These are phyloP conservation scores for Zaprionus nigranus DNA, from an alignment of 1,140 invertebrate genomes.

Conservation along the genomic window DNA sequence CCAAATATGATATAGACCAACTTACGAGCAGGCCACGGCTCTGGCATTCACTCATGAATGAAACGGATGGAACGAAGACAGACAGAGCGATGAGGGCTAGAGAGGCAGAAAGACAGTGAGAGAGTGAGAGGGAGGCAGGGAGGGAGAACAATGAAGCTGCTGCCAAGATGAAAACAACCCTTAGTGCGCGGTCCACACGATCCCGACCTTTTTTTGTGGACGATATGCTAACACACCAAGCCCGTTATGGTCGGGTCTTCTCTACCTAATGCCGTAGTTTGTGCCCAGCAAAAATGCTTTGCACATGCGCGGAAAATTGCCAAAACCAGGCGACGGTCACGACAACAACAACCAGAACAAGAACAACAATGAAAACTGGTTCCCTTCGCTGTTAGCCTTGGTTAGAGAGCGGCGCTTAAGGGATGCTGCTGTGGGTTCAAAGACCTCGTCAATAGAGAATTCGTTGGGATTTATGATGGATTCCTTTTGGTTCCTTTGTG, in stretches of 20 bases:
- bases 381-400: slow-evolving; percentile 52
- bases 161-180: slow-evolving; percentile 53
- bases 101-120: neutral
- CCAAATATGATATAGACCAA: slow-evolving; percentile 57
- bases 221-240: neutral
- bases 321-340: slow-evolving; percentile 38
- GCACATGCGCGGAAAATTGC: slow-evolving; percentile 56
- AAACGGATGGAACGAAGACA: slow-evolving; percentile 27
- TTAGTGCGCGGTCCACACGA: slow-evolving; percentile 36
- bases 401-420: slow-evolving; percentile 45
- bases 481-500: neutral
- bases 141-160: slow-evolving; percentile 30
- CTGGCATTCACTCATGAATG: slow-evolving; percentile 48
- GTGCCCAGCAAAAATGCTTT: slow-evolving; percentile 20
- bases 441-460: slow-evolving; percentile 44
- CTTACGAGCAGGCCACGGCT: slow-evolving; percentile 26
- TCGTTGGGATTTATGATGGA: neutral
- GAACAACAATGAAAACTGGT: slow-evolving; percentile 51
- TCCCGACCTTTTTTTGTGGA: slow-evolving; percentile 28
- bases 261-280: slow-evolving; percentile 37
- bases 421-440: slow-evolving; percentile 66
- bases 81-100: neutral
- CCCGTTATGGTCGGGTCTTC: slow-evolving; percentile 10
- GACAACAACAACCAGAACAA: neutral
- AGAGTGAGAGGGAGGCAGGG: neutral